phyloP scores from a whole-genome alignment of 2,113 vertebrate genomes.

The Hippoglossus stenolepis region DNA sequence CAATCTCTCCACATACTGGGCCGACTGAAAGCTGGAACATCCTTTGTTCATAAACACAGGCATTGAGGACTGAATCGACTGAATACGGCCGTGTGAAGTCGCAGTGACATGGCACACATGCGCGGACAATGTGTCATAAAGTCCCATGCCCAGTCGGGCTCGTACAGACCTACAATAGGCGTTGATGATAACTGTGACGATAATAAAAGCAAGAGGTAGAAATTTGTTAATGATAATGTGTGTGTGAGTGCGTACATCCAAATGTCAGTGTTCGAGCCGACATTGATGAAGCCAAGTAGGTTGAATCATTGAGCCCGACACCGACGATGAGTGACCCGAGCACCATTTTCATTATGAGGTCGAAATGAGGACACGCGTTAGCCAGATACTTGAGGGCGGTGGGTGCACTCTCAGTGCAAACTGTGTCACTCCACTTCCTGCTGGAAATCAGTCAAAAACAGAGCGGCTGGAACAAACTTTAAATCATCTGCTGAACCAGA shows the following conservation, averaged over 20 bases:
- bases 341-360: constrained; percentile 27
- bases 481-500: constrained; percentile 29
- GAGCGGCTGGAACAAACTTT: neutral
- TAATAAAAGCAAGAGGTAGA: constrained; percentile 26
- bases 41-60: constrained; percentile 53
- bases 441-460: constrained; percentile 3
- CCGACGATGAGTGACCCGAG: constrained; percentile 14
- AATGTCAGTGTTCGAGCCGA: neutral
- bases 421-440: constrained; percentile 10
- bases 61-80: constrained; percentile 36
- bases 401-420: neutral
- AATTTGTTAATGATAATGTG: constrained; percentile 9
- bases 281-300: constrained; percentile 12
- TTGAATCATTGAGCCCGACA: constrained; percentile 34
- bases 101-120: constrained; percentile 53
- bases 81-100: constrained; percentile 34
- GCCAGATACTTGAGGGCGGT: constrained; percentile 4
- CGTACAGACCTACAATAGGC: neutral
- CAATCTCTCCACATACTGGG: constrained; percentile 32
- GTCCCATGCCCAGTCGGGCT: constrained; percentile 23
- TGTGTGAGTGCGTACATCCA: constrained; percentile 6
- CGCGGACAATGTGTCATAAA: constrained; percentile 20
- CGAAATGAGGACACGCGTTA: constrained; percentile 8
- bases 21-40: constrained; percentile 42
- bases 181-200: constrained; percentile 1